Conservation (phyloP, 2,113 vertebrate genomes). For the Oryzias javanicus region DNA sequence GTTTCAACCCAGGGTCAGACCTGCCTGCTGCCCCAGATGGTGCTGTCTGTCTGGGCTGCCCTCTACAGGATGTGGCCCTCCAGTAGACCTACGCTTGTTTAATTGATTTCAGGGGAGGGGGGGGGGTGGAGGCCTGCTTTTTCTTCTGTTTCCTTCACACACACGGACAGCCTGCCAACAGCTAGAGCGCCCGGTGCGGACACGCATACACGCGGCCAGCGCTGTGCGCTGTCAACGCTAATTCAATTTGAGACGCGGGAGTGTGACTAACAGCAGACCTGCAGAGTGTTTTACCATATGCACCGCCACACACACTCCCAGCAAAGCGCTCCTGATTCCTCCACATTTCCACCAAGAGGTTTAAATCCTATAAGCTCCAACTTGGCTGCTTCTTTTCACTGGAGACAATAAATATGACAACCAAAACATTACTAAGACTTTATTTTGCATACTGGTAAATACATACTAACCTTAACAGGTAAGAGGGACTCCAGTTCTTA, state of each 20-base stretch:
- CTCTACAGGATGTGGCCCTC: slow-evolving; percentile 78
- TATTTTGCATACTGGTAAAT: no score
- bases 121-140: slow-evolving; percentile 38
- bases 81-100: slow-evolving; percentile 58
- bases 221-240: slow-evolving; percentile 87
- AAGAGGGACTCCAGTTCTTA: no score
- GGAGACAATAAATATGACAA: no score
- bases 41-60: slow-evolving; percentile 84
- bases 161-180: slow-evolving; percentile 59
- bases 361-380: slow-evolving; percentile 25
- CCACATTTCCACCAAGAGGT: slow-evolving; percentile 21
- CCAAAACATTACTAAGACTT: no score
- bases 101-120: slow-evolving; percentile 88
- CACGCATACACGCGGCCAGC: slow-evolving; percentile 77
- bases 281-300: slow-evolving; percentile 87
- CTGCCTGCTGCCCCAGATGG: slow-evolving; percentile 81
- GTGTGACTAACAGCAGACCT: slow-evolving; percentile 83
- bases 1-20: slow-evolving; percentile 80
- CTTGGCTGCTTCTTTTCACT: no score
- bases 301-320: slow-evolving; percentile 48
- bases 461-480: no score
- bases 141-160: slow-evolving; percentile 46
- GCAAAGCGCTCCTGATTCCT: slow-evolving; percentile 11
- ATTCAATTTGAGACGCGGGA: slow-evolving; percentile 90
- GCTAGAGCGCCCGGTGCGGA: slow-evolving; percentile 50